Evolutionary conservation across 1,140 invertebrate species (phyloP).

Genomic region (Trissolcus basalis): DNA sequence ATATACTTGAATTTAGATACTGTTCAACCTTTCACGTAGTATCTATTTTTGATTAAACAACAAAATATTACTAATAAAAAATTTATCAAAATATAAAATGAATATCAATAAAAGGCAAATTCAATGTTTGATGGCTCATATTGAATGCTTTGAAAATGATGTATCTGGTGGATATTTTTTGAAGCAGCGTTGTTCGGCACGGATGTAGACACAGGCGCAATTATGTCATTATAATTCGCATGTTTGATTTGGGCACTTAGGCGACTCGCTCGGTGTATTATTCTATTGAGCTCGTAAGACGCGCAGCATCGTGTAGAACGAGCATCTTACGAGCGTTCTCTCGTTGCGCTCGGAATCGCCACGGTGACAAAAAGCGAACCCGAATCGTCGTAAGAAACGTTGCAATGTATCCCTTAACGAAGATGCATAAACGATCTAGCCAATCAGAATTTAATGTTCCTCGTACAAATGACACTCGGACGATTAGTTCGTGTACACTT

Average conservation of each 20-base stretch:
- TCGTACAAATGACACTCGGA: conserved; percentile 26
- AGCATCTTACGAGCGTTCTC: conserved; percentile 53
- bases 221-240: conserved; percentile 67
- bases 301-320: conserved; percentile 58
- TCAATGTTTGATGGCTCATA: too few species aligned
- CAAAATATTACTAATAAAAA: too few species aligned
- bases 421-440: conserved; percentile 42
- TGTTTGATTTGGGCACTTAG: conserved; percentile 64
- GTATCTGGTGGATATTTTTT: too few species aligned
- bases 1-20: too few species aligned
- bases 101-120: too few species aligned
- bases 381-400: conserved; percentile 29
- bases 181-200: conserved; percentile 8
- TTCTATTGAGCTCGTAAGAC: conserved; percentile 73
- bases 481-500: conserved; percentile 37
- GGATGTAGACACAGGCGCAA: conserved; percentile 61
- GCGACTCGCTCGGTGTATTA: conserved; percentile 65
- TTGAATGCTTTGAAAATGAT: too few species aligned
- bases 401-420: conserved; percentile 37
- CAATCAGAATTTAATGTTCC: conserved; percentile 47
- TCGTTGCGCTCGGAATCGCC: conserved; percentile 53
- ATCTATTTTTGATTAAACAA: too few species aligned
- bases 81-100: too few species aligned
- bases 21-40: too few species aligned
- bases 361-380: conserved; percentile 31